Percentiles rank a stretch among this genome's conserved stretches.
phyloP scores from a whole-genome alignment of 2,797 vertebrate genomes.

The Sebastes kiyomatsui region DNA sequence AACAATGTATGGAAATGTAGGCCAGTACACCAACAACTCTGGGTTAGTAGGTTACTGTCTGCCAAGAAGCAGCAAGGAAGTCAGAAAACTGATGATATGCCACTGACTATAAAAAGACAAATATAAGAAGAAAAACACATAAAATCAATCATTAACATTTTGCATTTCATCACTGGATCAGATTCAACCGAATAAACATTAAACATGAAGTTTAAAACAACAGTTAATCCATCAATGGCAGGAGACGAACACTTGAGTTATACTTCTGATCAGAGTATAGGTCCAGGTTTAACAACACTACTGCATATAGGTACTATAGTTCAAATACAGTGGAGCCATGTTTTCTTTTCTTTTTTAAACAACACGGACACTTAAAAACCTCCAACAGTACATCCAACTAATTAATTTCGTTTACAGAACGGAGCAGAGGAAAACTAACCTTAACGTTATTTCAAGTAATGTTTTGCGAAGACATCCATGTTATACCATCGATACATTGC shows the following conservation, averaged over 20 bases:
- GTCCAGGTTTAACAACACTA: slow-evolving; percentile 66
- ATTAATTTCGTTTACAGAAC: slow-evolving; percentile 35
- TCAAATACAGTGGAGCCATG: slow-evolving; percentile 64
- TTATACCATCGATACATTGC: slow-evolving; percentile 61
- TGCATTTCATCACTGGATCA: slow-evolving; percentile 50
- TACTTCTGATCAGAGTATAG: slow-evolving; percentile 49
- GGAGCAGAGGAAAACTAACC: slow-evolving; percentile 39
- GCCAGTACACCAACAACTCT: slow-evolving; percentile 40
- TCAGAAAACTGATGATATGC: slow-evolving; percentile 50
- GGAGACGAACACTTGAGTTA: slow-evolving; percentile 41
- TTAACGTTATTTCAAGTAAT: slow-evolving; percentile 66
- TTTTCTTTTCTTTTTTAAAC: slow-evolving; percentile 51
- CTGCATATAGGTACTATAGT: slow-evolving; percentile 68
- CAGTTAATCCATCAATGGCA: slow-evolving; percentile 47
- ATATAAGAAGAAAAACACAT: slow-evolving; percentile 2
- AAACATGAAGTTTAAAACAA: slow-evolving; percentile 57
- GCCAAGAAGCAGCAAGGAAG: slow-evolving; percentile 62
- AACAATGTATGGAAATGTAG: slow-evolving; percentile 32
- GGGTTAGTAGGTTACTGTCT: slow-evolving; percentile 56
- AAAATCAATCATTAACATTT: slow-evolving; percentile 38
- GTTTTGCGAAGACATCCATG: slow-evolving; percentile 67
- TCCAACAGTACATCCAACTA: slow-evolving; percentile 69
- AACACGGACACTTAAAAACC: slow-evolving; percentile 60
- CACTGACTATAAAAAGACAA: slow-evolving; percentile 43
- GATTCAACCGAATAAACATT: slow-evolving; percentile 49